Conservation (phyloP, 2,113 vertebrate genomes). For the Centropristis striata region DNA sequence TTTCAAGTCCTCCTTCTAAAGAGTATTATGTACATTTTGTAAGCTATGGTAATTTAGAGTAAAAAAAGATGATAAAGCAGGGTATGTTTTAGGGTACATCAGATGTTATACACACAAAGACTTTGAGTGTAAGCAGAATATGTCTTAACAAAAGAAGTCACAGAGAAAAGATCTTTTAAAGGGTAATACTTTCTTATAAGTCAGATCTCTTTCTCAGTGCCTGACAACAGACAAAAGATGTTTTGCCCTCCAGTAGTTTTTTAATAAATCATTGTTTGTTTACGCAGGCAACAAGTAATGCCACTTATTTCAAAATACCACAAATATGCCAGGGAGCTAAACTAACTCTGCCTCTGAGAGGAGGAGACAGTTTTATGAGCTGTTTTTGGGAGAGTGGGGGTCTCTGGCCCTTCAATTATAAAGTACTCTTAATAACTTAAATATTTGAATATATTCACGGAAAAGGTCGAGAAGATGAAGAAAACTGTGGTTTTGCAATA, state of each 20-base stretch:
- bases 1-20: too few species aligned
- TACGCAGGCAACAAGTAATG: slow-evolving; percentile 36
- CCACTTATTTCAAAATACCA: slow-evolving; percentile 39
- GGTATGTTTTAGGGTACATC: background rate
- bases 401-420: slow-evolving; percentile 64
- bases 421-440: slow-evolving; percentile 53
- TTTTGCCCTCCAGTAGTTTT: slow-evolving; percentile 1
- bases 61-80: too few species aligned
- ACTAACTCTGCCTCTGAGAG: slow-evolving; percentile 18
- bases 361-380: slow-evolving; percentile 71
- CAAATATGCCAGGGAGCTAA: slow-evolving; percentile 56
- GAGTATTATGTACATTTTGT: too few species aligned
- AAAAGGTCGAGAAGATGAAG: slow-evolving; percentile 3
- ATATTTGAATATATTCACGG: slow-evolving; percentile 19
- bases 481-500: background rate
- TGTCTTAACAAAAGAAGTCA: background rate
- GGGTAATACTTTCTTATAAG: background rate
- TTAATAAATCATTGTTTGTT: slow-evolving; percentile 39
- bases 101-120: background rate
- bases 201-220: background rate
- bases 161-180: background rate
- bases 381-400: slow-evolving; percentile 56
- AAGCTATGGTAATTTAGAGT: too few species aligned
- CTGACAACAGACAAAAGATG: background rate
- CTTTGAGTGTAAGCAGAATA: slow-evolving; percentile 13